Conservation (phyloP, 2,888 invertebrate genomes). For the Brenthis daphne region DNA sequence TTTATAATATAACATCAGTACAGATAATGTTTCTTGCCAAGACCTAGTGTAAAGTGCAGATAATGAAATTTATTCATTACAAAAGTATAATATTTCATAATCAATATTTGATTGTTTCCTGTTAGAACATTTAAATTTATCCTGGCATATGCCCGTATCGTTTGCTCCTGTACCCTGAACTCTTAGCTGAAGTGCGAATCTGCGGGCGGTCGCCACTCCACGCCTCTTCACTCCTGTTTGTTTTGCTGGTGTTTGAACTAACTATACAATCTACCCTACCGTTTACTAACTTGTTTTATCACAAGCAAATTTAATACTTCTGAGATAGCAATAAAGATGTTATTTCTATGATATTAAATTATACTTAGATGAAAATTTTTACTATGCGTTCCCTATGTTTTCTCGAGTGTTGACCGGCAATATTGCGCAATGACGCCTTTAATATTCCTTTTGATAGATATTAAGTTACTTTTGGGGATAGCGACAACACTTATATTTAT, state of each 20-base stretch:
- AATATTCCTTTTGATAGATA: slow-evolving; percentile 44
- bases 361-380: not conserved
- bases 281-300: slow-evolving; percentile 2
- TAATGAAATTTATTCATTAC: no score
- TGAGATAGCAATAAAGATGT: not conserved
- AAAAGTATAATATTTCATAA: no score
- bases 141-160: slow-evolving; percentile 42
- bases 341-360: slow-evolving; percentile 12
- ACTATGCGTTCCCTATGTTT: slow-evolving; percentile 36
- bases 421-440: slow-evolving; percentile 46
- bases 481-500: slow-evolving; percentile 19
- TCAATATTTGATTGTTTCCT: no score
- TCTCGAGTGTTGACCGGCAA: slow-evolving; percentile 47
- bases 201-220: slow-evolving; percentile 63
- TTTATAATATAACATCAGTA: no score
- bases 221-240: slow-evolving; percentile 54
- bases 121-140: slow-evolving; percentile 16
- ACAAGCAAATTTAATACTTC: slow-evolving; percentile 30
- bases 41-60: no score
- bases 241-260: slow-evolving; percentile 64
- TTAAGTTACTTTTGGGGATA: slow-evolving; percentile 44
- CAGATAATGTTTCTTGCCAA: no score
- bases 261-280: slow-evolving; percentile 34
- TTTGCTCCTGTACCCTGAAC: slow-evolving; percentile 45
- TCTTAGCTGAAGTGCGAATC: slow-evolving; percentile 60